phyloP scores from a whole-genome alignment of 2,888 invertebrate species.

The Synergus laeviventris region DNA sequence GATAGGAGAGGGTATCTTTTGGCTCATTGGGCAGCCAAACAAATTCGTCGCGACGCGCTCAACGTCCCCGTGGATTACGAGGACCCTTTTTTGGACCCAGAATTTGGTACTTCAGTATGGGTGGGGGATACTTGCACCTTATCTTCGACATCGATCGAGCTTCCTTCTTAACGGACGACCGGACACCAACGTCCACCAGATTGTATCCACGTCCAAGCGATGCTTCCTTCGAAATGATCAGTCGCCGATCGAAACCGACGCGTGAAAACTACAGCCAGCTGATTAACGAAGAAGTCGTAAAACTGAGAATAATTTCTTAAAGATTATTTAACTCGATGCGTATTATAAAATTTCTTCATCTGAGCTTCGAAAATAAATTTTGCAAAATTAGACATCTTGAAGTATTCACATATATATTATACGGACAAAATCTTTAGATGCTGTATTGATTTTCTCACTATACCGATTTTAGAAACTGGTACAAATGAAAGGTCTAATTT shows the following conservation, averaged over 20 bases:
- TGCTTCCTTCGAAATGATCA: conserved; percentile 38
- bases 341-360: no score
- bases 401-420: no score
- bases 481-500: no score
- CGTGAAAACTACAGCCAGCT: conserved; percentile 39
- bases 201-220: conserved; percentile 43
- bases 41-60: conserved; percentile 73
- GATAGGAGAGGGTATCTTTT: conserved; percentile 67
- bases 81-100: conserved; percentile 57
- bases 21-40: conserved; percentile 73
- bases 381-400: no score
- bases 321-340: background rate
- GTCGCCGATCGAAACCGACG: conserved; percentile 28
- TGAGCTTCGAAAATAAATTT: no score
- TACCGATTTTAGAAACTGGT: no score
- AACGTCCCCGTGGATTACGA: conserved; percentile 60
- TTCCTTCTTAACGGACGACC: conserved; percentile 75
- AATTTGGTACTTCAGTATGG: conserved; percentile 60
- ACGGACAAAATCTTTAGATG: no score
- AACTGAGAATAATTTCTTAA: conserved; percentile 7
- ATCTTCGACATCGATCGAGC: conserved; percentile 74
- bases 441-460: no score
- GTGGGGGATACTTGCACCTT: conserved; percentile 63
- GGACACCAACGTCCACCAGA: conserved; percentile 61
- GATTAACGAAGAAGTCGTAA: conserved; percentile 20